phyloP scores from a whole-genome alignment of 2,797 vertebrate species.

The Antennarius maculatus region DNA sequence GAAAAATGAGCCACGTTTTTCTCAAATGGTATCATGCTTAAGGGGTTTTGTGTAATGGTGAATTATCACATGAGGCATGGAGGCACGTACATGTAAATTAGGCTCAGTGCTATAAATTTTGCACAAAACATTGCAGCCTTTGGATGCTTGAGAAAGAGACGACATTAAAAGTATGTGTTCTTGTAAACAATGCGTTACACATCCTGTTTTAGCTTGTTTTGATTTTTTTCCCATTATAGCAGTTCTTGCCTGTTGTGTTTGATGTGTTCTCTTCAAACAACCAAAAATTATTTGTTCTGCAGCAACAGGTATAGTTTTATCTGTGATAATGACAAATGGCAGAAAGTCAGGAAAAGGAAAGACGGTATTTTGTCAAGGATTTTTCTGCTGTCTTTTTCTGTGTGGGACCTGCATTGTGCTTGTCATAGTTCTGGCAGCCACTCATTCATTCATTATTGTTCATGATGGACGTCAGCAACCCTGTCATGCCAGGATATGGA shows the following conservation, averaged over 20 bases:
- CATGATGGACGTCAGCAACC: slow-evolving; percentile 16
- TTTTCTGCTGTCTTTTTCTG: slow-evolving; percentile 33
- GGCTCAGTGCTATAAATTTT: slow-evolving; percentile 34
- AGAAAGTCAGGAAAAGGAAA: slow-evolving; percentile 19
- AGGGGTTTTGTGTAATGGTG: slow-evolving; percentile 70
- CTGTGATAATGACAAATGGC: slow-evolving; percentile 24
- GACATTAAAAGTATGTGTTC: slow-evolving; percentile 33
- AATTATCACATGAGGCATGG: slow-evolving; percentile 72
- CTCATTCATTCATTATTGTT: slow-evolving; percentile 19
- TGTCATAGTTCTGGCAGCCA: slow-evolving; percentile 14
- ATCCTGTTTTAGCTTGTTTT: slow-evolving; percentile 23
- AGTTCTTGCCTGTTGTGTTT: slow-evolving; percentile 3
- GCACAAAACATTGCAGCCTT: slow-evolving; percentile 38
- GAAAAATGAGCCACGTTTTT: slow-evolving; percentile 55
- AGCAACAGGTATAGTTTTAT: slow-evolving; percentile 19
- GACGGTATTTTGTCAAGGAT: slow-evolving; percentile 30
- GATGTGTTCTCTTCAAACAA: slow-evolving; percentile 43
- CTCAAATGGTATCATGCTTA: slow-evolving; percentile 72
- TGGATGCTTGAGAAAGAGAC: slow-evolving; percentile 28
- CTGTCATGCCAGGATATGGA: slow-evolving; percentile 19
- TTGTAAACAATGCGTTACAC: slow-evolving; percentile 36
- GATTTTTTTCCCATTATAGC: slow-evolving; percentile 22
- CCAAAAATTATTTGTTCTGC: slow-evolving; percentile 17
- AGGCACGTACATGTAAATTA: slow-evolving; percentile 73
- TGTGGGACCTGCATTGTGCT: slow-evolving; percentile 25